Conservation (phyloP, 2,113 vertebrate species). For the Xiphophorus maculatus region DNA sequence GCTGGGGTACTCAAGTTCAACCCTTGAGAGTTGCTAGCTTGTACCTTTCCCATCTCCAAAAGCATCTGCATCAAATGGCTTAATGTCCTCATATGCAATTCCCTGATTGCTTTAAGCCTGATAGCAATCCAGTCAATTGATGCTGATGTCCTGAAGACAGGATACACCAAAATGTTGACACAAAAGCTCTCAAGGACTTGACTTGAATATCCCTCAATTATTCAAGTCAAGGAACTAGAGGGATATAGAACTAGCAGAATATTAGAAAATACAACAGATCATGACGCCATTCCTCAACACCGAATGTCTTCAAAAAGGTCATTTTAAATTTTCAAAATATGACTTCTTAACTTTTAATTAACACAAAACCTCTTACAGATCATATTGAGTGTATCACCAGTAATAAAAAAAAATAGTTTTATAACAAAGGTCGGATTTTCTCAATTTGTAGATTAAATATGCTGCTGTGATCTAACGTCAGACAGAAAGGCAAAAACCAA, state of each 20-base stretch:
- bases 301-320: no score
- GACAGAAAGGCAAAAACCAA: constrained; percentile 23
- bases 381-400: neutral
- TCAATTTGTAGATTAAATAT: neutral
- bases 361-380: neutral
- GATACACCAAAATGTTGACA: neutral
- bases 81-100: neutral
- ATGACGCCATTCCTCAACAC: no score
- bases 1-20: neutral
- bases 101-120: neutral
- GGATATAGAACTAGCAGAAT: no score
- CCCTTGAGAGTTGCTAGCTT: neutral
- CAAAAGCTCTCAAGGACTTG: neutral
- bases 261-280: no score
- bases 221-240: no score
- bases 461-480: neutral
- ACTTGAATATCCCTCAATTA: neutral
- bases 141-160: neutral
- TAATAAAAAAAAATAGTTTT: neutral
- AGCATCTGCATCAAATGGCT: neutral
- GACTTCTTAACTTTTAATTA: neutral
- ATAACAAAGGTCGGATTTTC: neutral
- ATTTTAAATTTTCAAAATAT: no score
- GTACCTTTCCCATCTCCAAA: neutral
- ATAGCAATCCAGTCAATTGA: neutral